phyloP scores from a whole-genome alignment of 92 coral and sea anemone species.

The Anthopleura xanthogrammica region DNA sequence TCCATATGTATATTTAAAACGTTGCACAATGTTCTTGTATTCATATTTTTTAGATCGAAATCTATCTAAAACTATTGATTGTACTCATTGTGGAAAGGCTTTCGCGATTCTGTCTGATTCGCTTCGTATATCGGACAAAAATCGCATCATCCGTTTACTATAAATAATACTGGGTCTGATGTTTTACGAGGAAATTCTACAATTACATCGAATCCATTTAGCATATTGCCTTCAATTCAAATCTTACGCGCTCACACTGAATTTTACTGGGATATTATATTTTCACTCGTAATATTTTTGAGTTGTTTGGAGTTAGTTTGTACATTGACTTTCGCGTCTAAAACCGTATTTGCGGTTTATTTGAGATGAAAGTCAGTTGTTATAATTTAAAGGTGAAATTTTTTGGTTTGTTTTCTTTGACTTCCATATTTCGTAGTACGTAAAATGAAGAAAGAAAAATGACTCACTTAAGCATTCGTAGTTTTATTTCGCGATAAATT shows the following conservation, averaged over 20 bases:
- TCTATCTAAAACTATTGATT: conserved; percentile 18
- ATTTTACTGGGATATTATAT: background rate
- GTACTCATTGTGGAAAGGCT: conserved; percentile 12
- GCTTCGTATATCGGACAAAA: background rate
- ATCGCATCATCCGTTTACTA: background rate
- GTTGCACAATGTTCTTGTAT: background rate
- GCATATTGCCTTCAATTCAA: conserved; percentile 25
- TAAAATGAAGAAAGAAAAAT: background rate
- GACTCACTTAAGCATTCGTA: background rate
- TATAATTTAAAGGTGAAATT: background rate
- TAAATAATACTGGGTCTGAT: background rate
- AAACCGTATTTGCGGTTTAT: background rate
- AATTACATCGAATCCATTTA: conserved; percentile 9
- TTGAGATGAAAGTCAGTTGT: conserved; percentile 16
- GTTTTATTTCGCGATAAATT: conserved; percentile 21
- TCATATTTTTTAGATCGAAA: conserved; percentile 8
- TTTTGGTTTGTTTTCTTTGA: background rate
- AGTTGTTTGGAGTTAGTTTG: conserved; percentile 19
- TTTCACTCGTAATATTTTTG: background rate
- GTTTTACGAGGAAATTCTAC: background rate
- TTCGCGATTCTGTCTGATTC: conserved; percentile 16
- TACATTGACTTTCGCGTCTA: background rate
- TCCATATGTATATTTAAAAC: conserved; percentile 12
- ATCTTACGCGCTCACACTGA: conserved; percentile 2
- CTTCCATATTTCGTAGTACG: background rate